Conservation (phyloP, 2,888 invertebrate species). For the Ophonus ardosiacus region DNA sequence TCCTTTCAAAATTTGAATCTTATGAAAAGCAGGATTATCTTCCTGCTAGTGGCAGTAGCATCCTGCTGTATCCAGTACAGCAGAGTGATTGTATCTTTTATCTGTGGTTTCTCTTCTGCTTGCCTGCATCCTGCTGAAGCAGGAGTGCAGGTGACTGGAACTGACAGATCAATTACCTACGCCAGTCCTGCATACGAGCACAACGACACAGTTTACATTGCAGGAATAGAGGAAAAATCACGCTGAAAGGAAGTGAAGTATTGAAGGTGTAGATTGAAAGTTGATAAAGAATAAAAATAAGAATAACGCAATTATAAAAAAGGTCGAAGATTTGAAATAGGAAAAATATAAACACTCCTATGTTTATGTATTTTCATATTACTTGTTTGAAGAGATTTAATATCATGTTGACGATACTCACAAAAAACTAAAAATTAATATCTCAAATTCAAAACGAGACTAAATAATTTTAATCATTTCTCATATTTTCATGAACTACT, state of each 20-base stretch:
- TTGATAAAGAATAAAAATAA: too few species aligned
- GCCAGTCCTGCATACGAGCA: conserved; percentile 7
- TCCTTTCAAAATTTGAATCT: neutral
- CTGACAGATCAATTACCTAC: conserved; percentile 60
- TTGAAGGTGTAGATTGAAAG: too few species aligned
- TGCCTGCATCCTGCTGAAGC: neutral
- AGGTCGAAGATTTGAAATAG: too few species aligned
- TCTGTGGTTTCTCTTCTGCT: neutral
- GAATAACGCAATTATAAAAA: too few species aligned
- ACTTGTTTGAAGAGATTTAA: too few species aligned
- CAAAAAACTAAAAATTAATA: too few species aligned
- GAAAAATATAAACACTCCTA: too few species aligned
- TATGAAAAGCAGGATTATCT: neutral
- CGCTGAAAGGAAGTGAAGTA: neutral
- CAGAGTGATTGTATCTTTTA: neutral
- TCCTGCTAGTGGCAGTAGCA: neutral
- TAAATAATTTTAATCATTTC: too few species aligned
- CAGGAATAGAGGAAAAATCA: neutral
- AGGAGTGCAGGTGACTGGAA: conserved; percentile 49
- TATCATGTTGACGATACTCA: too few species aligned
- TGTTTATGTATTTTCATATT: too few species aligned
- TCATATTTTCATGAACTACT: too few species aligned
- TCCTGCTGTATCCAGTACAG: neutral
- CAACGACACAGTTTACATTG: neutral
- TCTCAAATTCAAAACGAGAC: too few species aligned